Base-by-base conservation (phyloP, 2,113 vertebrate genomes). In the Tiliqua scincoides region DNA sequence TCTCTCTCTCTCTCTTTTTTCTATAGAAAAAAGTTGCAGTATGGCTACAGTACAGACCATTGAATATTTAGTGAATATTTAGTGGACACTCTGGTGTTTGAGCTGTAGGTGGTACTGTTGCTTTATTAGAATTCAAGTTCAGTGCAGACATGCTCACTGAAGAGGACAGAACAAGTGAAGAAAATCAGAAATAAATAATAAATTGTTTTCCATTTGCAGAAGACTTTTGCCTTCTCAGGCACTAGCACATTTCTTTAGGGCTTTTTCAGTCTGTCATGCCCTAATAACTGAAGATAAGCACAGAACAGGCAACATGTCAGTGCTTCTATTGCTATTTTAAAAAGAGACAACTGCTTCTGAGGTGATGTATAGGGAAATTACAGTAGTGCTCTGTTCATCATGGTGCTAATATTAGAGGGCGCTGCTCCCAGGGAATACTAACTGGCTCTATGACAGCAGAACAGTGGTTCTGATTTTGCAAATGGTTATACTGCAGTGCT, bases 71-170 rank as follows among this genome's bases (percentile, higher is more conserved):
- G 54, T 71, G 75, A 54, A 84, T 61, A 76, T 68, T 83, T 79
- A 81, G 54, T 81, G 83, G 84, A 82, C 85, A 87, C 54, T 91
- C 88, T 93, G 86, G 70, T 90, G n/a, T 93, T 87, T 94, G 91
- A 91, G 86, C 92, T 95, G 92, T 94, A 95, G 93, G 86, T 94
- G 93, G 94, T 94, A 83, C 71, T 94, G 89, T 93, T 95, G 93
- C 88, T 89, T 94, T 94, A 59, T 89, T 71, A 88, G 89, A 94
- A n/a, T 71, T 86, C 10, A 88, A 71, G 30, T 90, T 91, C 83
- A 77, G 3, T 78, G 72, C 74, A 61, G 63, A n/a, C 63, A 35
- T 43, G 67, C 83, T 75, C 9, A 57, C 74, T 43, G 74, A 73
- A 81, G 84, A 71, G 71, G 61, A 65, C 57, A 57, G 52, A 70